Conservation (phyloP, 1,140 invertebrate species). For the Pseudomyrmex gracilis region DNA sequence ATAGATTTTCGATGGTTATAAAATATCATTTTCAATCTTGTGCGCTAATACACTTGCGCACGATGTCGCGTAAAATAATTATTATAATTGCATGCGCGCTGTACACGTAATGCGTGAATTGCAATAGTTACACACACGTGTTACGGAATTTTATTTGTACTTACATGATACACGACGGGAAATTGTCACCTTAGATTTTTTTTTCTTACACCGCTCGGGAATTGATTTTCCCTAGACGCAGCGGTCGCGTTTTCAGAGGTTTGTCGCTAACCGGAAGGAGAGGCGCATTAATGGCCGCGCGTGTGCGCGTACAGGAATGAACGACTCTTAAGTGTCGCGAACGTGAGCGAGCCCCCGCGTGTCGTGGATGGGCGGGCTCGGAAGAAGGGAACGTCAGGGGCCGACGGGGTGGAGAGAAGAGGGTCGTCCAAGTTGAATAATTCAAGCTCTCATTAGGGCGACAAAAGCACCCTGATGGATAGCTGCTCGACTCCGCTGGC, state of each 20-base stretch:
- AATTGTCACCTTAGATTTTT: no score
- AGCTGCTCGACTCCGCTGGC: conserved; percentile 82
- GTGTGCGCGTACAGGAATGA: conserved; percentile 53
- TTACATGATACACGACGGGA: background rate
- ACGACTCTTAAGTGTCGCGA: conserved; percentile 59
- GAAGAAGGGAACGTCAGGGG: conserved; percentile 60
- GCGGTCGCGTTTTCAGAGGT: conserved; percentile 5
- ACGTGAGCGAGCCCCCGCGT: conserved; percentile 27
- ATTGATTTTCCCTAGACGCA: background rate
- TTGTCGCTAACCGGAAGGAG: conserved; percentile 36
- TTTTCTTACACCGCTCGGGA: background rate
- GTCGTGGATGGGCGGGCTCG: conserved; percentile 46
- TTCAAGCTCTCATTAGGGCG: conserved; percentile 86
- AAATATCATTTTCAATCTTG: conserved; percentile 15
- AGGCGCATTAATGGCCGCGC: conserved; percentile 37
- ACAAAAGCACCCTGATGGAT: conserved; percentile 86
- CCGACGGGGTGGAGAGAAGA: conserved; percentile 69
- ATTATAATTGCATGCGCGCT: background rate
- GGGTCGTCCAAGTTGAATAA: conserved; percentile 84
- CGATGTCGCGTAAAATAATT: background rate
- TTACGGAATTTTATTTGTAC: background rate
- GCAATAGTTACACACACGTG: background rate
- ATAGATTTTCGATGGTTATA: conserved; percentile 19
- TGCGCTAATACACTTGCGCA: no score
- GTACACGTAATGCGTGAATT: background rate